Base-by-base conservation (phyloP, 2,113 vertebrate species). In the Fregetta grallaria region DNA sequence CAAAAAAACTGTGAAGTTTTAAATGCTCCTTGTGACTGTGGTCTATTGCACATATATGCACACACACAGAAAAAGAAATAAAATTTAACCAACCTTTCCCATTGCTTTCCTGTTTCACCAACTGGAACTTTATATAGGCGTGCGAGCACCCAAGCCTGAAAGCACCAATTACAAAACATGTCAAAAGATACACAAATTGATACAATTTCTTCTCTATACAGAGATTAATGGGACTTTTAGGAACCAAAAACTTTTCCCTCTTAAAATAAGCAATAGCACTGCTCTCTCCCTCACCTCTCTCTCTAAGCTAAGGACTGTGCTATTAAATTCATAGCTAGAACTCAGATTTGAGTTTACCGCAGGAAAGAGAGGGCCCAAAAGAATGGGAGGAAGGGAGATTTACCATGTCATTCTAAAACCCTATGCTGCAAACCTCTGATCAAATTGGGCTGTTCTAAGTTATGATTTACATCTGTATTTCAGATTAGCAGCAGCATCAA, bases 121-220 rank as follows among this genome's bases (percentile, higher is more conserved):
- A 97, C 91, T 98, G 98, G 90, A 98, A 98, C 95, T 99, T 99
- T 74, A 98, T 95, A 83, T 98, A 99, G 97, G 98, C 98, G n/a
- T 97, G 98, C 38, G 98, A 97, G 30, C 97, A 97, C 25, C 96
- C 98, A 66, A 97, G 93, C 94, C 99, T 99, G 97, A 67, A 98
- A 97, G 91, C 50, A 96, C 16, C 70, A 95, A 96, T 85, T 34
- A 87, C 27, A 91, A 66, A 92, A 73, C 38, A 59, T 52, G 67
- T 83, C 79, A 88, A 45, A 77, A 75, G 65, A 65, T 10, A 25
- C 12, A 90, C 21, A 83, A 86, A 86, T n/a, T 14, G 65, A 36
- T 15, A 15, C 2, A 38, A 78, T n/a, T 72, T 55, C 29, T 86
- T 70, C 53, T 82, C 76, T 16, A 13, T 7, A 50, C 17, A 58